Base-by-base conservation (phyloP, 2,113 vertebrate genomes). In the Mixornis gularis region DNA sequence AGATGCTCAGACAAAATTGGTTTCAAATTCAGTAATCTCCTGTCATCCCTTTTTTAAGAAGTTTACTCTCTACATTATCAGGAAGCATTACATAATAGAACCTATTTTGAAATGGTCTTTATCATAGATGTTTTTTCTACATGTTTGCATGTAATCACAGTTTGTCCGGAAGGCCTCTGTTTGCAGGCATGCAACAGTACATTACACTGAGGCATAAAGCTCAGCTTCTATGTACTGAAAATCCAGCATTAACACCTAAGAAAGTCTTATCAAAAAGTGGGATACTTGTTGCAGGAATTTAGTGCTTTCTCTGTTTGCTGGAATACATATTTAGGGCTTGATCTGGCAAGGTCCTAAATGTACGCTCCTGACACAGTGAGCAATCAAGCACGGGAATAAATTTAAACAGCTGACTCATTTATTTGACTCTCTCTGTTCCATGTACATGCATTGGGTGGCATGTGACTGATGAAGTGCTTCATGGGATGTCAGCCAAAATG, bases 141-240 rank as follows among this genome's bases (percentile, higher is more conserved):
- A 48, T 2, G 3, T 56, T 80, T 72, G 22, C 40, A 36, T 43
- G 36, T 32, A 55, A 74, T 36, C 60, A 49, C 22, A 44, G 27
- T 73, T 78, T 71, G 40, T 20, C 48, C 81, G 40, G 90, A 52
- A 3, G 2, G n/a, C 29, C 17, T 82, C 25, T 79, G 19, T 51
- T 20, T 4, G 5, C 56, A 68, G 34, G 10, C 25, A 17, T 46
- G 40, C 2, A 9, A 63, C 0, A 0, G 9, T 25, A 65, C 3
- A 0, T 29, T 49, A 64, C 22, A 49, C 26, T 30, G 38, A 56
- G 36, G 26, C n/a, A 60, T 29, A 64, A 72, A 91, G 34, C 12
- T 20, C 4, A 9, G 18, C 38, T 73, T 62, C 64, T 40, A 25
- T 15, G 32, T 27, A 66, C 55, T 32, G 36, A 66, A 90, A 86